Conservation (phyloP, 2,888 invertebrate species). For the Exephanes ischioxanthus region DNA sequence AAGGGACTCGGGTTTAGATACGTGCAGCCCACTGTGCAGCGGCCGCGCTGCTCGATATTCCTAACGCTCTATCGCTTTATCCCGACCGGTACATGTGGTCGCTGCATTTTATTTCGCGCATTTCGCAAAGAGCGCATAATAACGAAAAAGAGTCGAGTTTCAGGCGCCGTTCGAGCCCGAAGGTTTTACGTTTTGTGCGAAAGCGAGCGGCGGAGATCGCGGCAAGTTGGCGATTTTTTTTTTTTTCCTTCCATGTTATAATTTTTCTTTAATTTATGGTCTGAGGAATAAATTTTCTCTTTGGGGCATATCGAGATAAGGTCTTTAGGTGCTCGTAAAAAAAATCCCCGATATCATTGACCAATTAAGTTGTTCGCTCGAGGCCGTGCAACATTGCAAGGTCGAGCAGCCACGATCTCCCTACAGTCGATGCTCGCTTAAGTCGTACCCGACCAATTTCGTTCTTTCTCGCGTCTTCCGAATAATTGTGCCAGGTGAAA, state of each 20-base stretch:
- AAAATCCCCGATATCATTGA: background rate
- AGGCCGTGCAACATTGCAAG: no score
- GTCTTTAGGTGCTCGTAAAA: background rate
- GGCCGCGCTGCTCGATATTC: slow-evolving; percentile 59
- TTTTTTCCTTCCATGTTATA: background rate
- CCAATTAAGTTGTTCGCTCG: background rate
- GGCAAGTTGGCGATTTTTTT: background rate
- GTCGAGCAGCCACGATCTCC: background rate
- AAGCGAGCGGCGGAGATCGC: background rate
- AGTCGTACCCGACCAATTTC: background rate
- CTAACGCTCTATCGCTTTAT: slow-evolving; percentile 6
- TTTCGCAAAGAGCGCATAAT: slow-evolving; percentile 41
- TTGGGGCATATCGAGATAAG: no score
- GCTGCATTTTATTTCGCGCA: slow-evolving; percentile 47
- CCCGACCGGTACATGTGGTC: background rate
- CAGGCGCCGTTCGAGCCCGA: slow-evolving; percentile 9
- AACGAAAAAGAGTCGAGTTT: slow-evolving; percentile 31
- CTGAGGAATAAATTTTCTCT: background rate
- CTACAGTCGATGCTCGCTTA: background rate
- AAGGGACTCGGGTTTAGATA: background rate
- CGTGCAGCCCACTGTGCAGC: background rate
- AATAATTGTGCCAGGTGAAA: background rate
- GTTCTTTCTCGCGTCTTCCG: background rate
- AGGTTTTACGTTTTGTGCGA: background rate
- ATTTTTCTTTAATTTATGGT: background rate